Base-by-base conservation (phyloP, 2,113 vertebrate genomes). In the Paradisaea rubra region DNA sequence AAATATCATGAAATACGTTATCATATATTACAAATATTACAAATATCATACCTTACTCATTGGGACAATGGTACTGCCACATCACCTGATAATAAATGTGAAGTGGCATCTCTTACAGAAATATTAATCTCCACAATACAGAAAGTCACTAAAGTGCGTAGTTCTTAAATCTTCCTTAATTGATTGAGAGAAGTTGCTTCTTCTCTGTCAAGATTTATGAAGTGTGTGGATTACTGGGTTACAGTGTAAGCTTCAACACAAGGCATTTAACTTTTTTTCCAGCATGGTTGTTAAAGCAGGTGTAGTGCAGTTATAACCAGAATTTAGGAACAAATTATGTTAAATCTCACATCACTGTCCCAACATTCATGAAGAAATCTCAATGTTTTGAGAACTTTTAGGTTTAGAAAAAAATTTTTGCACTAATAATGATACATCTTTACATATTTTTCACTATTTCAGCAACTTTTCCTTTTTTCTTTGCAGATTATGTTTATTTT, bases 401-500 rank as follows among this genome's bases (percentile, higher is more conserved):
- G 23, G 3, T 53, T 83, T 60, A 66, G 21, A 71, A 81, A 18
- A 73, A 53, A 9, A 1, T 2, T 39, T 85, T 74, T 63, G 2
- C 20, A 2, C 7, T 81, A 50, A 50, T 92, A 65, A 30, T 65
- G 39, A n/a, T 35, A 66, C 0, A 13, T 13, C 57, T 88, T 61
- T 91, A n/a, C 2, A 0, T 28, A 16, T 23, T 79, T 70, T 52
- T 83, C 86, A 15, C 31, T 72, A 72, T 95, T 96, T 96, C 76
- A 94, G 2, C 74, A 42, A 60, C 33, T 95, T 95, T 85, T 11
- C 19, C 3, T 54, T 52, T 97, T 95, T 82, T 70, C 23, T 31
- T 95, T 95, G 42, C 98, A 99, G 99, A 99, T 98, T 99, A 99
- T 94, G 99, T 99, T 85, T 99, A 99, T 97, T 99, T 99, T 98